A percentile compares a stretch with the other conserved stretches of the same genome.
These are phyloP conservation scores for Linnaemya vulpina DNA, from an alignment of 2,888 invertebrate genomes.

Conservation along the genomic window DNA sequence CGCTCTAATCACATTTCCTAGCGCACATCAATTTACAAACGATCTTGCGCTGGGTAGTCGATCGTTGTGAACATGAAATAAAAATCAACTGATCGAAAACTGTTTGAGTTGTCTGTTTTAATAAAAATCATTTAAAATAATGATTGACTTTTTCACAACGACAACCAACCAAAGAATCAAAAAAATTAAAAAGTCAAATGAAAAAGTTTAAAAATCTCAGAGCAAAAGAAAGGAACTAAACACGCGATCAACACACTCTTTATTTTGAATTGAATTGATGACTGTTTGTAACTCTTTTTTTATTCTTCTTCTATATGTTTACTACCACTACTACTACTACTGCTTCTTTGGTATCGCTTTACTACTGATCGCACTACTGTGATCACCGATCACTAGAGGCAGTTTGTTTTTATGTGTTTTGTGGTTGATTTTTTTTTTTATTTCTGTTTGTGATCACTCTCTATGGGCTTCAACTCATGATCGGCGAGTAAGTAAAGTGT, in stretches of 20 bases:
- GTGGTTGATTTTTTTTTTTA: constrained; percentile 21
- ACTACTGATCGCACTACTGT: constrained; percentile 56
- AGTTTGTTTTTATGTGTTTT: constrained; percentile 40
- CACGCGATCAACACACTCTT: constrained; percentile 70
- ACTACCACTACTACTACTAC: not conserved
- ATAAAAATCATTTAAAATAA: constrained; percentile 69
- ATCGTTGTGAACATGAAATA: not conserved
- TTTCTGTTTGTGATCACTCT: constrained; percentile 39
- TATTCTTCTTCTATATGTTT: not conserved
- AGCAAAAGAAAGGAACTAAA: constrained; percentile 57
- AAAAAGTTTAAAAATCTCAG: constrained; percentile 33
- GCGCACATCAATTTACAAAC: not conserved
- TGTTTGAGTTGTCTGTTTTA: constrained; percentile 64
- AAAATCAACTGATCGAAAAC: constrained; percentile 30
- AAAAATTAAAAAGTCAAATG: constrained; percentile 32
- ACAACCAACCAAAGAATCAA: constrained; percentile 12
- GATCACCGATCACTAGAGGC: constrained; percentile 64
- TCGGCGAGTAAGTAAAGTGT: constrained; percentile 21
- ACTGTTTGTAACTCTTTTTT: constrained; percentile 17
- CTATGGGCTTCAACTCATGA: constrained; percentile 50
- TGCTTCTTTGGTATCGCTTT: constrained; percentile 35
- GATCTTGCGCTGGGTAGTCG: not conserved
- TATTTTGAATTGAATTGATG: constrained; percentile 59
- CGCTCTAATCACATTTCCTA: constrained; percentile 12
- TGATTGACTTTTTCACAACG: constrained; percentile 63